Evolutionary conservation across 92 coral and sea anemone species (phyloP).

Genomic region (Actinostola sp.): DNA sequence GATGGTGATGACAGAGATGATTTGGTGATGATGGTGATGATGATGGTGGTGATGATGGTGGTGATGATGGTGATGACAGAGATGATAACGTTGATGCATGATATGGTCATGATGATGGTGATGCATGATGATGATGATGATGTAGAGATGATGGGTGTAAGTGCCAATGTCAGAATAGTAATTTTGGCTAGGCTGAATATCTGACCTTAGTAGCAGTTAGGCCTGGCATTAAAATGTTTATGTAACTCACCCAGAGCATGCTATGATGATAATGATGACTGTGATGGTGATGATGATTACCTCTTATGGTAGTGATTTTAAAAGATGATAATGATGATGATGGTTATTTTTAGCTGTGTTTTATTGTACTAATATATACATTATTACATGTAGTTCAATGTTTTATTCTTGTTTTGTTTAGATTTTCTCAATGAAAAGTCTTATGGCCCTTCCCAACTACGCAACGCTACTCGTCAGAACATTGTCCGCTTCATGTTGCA

Average conservation of each 20-base stretch:
- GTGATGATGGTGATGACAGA: not conserved
- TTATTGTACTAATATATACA: not conserved
- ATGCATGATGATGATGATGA: not conserved
- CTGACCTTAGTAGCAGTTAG: too few relatives aligned
- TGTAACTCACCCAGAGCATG: too few relatives aligned
- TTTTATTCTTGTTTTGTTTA: too few relatives aligned
- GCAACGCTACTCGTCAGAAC: conserved; percentile 91
- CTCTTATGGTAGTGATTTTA: not conserved
- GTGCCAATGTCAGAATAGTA: too few relatives aligned
- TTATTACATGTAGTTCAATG: too few relatives aligned
- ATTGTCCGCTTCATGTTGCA: conserved; percentile 84
- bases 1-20: too few relatives aligned
- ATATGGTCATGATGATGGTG: not conserved
- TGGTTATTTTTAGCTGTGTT: not conserved
- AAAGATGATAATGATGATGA: not conserved
- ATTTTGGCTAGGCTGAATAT: too few relatives aligned
- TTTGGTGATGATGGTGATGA: not conserved
- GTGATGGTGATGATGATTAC: too few relatives aligned
- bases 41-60: not conserved
- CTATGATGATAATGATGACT: too few relatives aligned
- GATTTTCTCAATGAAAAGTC: conserved; percentile 83
- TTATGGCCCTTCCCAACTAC: conserved; percentile 77
- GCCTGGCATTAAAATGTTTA: too few relatives aligned
- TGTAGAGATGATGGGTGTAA: too few relatives aligned
- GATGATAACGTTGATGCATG: too few relatives aligned